Conservation (phyloP, 1,140 invertebrate species). For the Lamellibrachia luymesi region DNA sequence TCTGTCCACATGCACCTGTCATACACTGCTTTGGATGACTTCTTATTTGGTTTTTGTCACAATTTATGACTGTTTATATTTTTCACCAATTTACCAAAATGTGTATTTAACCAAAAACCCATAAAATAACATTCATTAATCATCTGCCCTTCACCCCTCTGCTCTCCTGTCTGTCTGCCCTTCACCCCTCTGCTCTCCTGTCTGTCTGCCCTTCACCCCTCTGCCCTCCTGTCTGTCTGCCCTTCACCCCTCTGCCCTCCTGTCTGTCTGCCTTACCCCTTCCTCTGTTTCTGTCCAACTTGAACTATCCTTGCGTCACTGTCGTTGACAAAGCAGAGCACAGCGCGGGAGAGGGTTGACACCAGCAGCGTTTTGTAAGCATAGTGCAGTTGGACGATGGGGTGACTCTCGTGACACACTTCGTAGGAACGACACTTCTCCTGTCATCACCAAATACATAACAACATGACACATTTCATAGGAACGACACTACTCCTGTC, state of each 20-base stretch:
- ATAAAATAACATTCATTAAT: too few relatives aligned
- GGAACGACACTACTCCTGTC: conserved; percentile 65
- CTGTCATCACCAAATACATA: conserved; percentile 58
- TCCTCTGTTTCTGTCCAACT: conserved; percentile 82
- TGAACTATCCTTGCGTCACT: conserved; percentile 70
- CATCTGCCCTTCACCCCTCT: too few relatives aligned
- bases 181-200: too few relatives aligned
- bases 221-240: too few relatives aligned
- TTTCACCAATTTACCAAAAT: too few relatives aligned
- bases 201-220: too few relatives aligned
- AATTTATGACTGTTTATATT: neutral
- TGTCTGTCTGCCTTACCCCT: conserved; percentile 65
- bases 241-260: too few relatives aligned
- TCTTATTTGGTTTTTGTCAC: neutral
- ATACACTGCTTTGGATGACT: neutral
- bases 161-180: too few relatives aligned
- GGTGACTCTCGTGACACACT: conserved; percentile 77
- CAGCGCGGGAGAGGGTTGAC: conserved; percentile 75
- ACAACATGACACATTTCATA: conserved; percentile 17
- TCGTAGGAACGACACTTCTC: conserved; percentile 79
- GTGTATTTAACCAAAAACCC: too few relatives aligned
- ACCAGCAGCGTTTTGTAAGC: conserved; percentile 74
- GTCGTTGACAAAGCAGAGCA: conserved; percentile 68
- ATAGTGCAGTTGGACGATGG: conserved; percentile 83
- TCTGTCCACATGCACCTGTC: too few relatives aligned